These are phyloP conservation scores for Pomatorhinus ruficollis DNA, from an alignment of 2,113 vertebrate species.

Conservation along the genomic window DNA sequence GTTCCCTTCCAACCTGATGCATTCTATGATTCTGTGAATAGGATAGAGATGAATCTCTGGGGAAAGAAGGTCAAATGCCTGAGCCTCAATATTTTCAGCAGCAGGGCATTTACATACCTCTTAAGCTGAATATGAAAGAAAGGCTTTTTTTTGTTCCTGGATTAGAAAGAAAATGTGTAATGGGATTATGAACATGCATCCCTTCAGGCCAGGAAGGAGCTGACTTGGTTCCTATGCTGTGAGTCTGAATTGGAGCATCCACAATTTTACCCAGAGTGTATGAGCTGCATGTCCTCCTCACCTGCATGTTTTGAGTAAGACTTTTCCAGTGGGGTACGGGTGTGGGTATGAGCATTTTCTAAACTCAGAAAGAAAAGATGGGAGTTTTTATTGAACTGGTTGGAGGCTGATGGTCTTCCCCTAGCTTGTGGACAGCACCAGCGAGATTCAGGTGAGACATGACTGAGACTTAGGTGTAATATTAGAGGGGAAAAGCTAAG, in stretches of 20 bases:
- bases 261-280: accelerated
- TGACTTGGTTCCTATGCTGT: neutral
- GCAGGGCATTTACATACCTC: neutral
- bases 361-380: neutral
- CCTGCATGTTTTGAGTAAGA: neutral
- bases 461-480: neutral
- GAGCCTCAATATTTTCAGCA: neutral
- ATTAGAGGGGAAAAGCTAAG: neutral
- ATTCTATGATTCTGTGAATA: neutral
- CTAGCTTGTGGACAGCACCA: neutral
- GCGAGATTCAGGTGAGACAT: accelerated
- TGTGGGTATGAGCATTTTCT: neutral
- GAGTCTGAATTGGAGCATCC: neutral
- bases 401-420: neutral
- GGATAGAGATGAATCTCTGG: neutral
- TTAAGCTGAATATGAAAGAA: neutral
- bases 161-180: neutral
- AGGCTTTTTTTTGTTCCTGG: neutral
- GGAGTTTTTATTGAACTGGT: neutral
- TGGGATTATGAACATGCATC: neutral
- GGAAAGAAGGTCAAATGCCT: neutral
- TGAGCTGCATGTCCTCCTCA: neutral
- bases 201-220: neutral
- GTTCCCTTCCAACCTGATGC: neutral
- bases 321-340: accelerated